Conservation (phyloP, 2,797 vertebrate species). For the Poecilia velifera region DNA sequence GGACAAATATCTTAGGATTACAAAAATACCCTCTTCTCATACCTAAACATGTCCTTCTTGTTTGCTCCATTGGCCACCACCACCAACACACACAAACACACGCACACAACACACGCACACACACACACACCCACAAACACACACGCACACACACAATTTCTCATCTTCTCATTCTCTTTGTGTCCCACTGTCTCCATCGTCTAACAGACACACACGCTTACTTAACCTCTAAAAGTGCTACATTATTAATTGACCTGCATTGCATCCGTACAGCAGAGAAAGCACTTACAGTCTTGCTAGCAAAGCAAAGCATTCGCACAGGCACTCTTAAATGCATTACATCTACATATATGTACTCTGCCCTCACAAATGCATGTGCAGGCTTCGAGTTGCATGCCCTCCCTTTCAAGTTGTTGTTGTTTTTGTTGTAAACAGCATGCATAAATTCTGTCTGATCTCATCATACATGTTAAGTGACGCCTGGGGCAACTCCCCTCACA, state of each 20-base stretch:
- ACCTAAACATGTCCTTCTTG: neutral
- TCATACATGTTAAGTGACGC: slow-evolving; percentile 60
- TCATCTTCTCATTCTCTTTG: slow-evolving; percentile 55
- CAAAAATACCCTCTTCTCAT: neutral
- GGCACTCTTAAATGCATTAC: neutral
- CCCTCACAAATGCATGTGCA: slow-evolving; percentile 1
- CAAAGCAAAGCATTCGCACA: slow-evolving; percentile 11
- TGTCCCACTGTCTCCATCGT: slow-evolving; percentile 39
- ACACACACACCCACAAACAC: neutral
- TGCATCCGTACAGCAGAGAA: slow-evolving; percentile 53
- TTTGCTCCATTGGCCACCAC: slow-evolving; percentile 3
- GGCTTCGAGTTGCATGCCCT: neutral
- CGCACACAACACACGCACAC: neutral
- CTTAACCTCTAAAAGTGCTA: slow-evolving; percentile 74
- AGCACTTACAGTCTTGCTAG: slow-evolving; percentile 40
- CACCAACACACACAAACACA: neutral
- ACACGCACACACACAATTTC: neutral
- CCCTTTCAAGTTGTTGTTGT: slow-evolving; percentile 19
- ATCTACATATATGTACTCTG: slow-evolving; percentile 8
- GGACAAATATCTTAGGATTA: slow-evolving; percentile 6
- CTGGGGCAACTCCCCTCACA: slow-evolving; percentile 59
- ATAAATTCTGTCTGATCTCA: slow-evolving; percentile 69
- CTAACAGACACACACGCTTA: slow-evolving; percentile 58
- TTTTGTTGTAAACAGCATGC: slow-evolving; percentile 54
- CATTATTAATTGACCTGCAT: slow-evolving; percentile 79